Conservation (phyloP, 1,140 invertebrate species). For the Phymorhynchus buccinoides region DNA sequence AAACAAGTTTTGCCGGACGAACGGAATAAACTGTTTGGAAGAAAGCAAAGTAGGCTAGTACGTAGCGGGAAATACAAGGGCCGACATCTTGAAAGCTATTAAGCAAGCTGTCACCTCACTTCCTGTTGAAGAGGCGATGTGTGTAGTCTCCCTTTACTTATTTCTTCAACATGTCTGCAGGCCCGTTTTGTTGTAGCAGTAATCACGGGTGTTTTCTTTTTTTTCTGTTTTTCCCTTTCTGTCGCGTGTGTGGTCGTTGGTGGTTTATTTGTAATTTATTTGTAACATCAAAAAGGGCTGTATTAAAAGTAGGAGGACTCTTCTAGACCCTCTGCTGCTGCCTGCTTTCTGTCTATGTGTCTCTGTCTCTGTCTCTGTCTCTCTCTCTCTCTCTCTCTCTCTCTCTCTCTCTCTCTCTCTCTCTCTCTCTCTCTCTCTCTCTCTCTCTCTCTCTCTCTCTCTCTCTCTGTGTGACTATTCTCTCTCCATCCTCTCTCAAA, state of each 20-base stretch:
- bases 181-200: constrained; percentile 11
- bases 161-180: not conserved
- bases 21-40: constrained; percentile 28
- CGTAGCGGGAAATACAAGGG: too few relatives aligned
- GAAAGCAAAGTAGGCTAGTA: constrained; percentile 3
- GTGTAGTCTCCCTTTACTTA: not conserved
- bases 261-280: too few relatives aligned
- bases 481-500: too few relatives aligned
- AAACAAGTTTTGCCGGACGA: constrained; percentile 34
- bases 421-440: not conserved
- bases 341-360: not conserved
- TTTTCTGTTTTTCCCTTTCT: not conserved
- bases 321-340: not conserved
- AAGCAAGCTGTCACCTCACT: constrained; percentile 41
- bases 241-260: constrained; percentile 27
- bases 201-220: not conserved
- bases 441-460: not conserved
- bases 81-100: constrained; percentile 41
- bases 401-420: not conserved
- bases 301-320: too few relatives aligned
- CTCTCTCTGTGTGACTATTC: not conserved
- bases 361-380: not conserved
- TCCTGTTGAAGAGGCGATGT: constrained; percentile 21
- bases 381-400: not conserved
- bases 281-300: constrained; percentile 7